Conservation (phyloP, 2,113 vertebrate species). For the Gambusia holbrooki region DNA sequence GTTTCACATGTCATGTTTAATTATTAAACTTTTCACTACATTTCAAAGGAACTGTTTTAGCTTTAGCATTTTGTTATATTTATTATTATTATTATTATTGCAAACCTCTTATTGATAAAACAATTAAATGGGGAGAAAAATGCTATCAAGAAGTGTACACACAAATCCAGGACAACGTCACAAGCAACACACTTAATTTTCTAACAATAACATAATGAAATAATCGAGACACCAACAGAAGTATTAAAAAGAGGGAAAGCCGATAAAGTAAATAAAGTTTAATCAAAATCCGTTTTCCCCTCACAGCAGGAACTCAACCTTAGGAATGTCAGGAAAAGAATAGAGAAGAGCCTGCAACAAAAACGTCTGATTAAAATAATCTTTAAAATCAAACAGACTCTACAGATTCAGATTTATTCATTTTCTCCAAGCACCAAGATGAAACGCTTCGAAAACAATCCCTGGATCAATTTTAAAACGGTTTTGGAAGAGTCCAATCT, state of each 20-base stretch:
- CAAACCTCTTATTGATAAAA: neutral
- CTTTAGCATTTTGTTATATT: neutral
- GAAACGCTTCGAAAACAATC: too few species aligned
- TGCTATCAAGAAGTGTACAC: neutral
- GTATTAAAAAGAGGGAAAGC: neutral
- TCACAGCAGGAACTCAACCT: neutral
- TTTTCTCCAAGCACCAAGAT: too few species aligned
- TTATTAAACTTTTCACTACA: too few species aligned
- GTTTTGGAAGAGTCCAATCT: neutral
- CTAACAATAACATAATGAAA: neutral
- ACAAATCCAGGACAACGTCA: neutral
- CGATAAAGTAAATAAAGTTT: neutral
- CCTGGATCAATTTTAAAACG: too few species aligned
- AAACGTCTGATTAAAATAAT: neutral
- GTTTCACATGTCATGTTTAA: neutral
- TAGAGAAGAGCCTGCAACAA: neutral
- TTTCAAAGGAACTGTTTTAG: neutral
- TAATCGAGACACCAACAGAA: neutral
- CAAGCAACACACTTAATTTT: neutral
- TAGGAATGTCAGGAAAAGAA: neutral
- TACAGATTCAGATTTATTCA: neutral
- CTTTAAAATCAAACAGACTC: neutral
- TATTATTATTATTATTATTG: neutral
- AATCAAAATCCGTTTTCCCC: neutral
- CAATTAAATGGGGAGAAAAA: neutral